Evolutionary conservation across 2,113 vertebrate genomes (phyloP).

Genomic region (Mionectes macconnelli): DNA sequence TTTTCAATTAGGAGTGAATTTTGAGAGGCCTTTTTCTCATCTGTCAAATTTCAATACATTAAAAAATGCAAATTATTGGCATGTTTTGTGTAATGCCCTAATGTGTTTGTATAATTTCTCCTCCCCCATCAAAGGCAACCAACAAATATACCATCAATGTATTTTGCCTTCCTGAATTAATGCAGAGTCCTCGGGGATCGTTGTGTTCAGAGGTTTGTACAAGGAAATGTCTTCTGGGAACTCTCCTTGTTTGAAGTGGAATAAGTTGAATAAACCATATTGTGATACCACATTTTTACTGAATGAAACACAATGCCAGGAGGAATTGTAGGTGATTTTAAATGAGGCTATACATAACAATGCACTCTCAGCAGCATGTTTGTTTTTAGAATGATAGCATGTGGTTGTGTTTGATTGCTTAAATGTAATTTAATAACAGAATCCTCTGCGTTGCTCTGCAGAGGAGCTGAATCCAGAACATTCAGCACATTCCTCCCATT

Average conservation of each 20-base stretch:
- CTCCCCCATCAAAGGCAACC: background rate
- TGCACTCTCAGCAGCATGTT: background rate
- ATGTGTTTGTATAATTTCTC: background rate
- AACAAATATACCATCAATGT: background rate
- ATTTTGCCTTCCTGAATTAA: background rate
- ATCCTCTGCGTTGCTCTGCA: background rate
- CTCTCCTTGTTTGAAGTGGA: background rate
- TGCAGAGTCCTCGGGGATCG: background rate
- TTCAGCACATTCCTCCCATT: conserved; percentile 51
- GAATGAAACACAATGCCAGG: background rate
- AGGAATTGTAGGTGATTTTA: background rate
- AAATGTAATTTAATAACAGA: background rate
- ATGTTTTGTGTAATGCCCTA: background rate
- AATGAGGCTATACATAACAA: background rate
- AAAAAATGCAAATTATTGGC: background rate
- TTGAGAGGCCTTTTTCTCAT: conserved; percentile 1
- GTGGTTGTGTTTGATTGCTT: background rate
- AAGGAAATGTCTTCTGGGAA: background rate
- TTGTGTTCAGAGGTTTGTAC: background rate
- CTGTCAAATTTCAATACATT: background rate
- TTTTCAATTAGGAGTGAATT: background rate
- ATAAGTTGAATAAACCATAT: background rate
- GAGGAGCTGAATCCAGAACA: conserved; percentile 7
- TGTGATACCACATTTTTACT: background rate
- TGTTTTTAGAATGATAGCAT: background rate